Evolutionary conservation across 53 echinoderm and acorn worm species (phyloP), one percentile per base, ranked within the genome.

Genomic region (Echinometra lucunter): DNA sequence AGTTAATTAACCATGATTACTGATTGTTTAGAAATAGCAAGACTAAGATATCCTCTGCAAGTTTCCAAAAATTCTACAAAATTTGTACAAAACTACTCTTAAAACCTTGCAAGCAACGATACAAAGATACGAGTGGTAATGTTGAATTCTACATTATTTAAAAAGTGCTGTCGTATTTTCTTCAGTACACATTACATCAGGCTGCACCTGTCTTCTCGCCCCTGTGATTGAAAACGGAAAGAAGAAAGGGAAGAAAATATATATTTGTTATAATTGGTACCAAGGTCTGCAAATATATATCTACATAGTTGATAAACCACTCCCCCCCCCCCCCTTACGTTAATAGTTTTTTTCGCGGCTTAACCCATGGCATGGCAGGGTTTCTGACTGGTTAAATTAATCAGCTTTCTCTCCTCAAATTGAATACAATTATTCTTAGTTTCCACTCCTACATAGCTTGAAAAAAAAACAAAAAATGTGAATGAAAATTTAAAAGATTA

Each of bases 11-110:
- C 47, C 85, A 85, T 49, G 85, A 85, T 85, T 42, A 44, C 44
- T 85, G 85, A 85, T 85, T 45, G 85, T 49, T 85, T 45, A 85
- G n/a, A 45, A 49, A 85, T 27, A 47, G 53, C 53, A 85, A 85
- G 49, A 85, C 85, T 85, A 85, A 23, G 44, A n/a, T 19, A 82
- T 82, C 28, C 58, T 89, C 49, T 58, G 89, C 60, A 58, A 89
- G 58, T 58, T 60, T 89, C 1, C 21, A 2, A 89, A 89, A 37
- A 58, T n/a, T 38, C 58, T 60, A 89, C 38, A 89, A 89, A 89
- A 57, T 89, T 60, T 89, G 89, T 89, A 89, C 89, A 89, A 89
- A 89, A 89, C 89, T 89, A 89, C 89, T 89, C 60, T 89, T 89
- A 89, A 89, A 89, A 89, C 60, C 60, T 89, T 32, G 57, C 42